Conservation (phyloP, 2,888 invertebrate species). For the Pseudococcus jackbeardsleyi region DNA sequence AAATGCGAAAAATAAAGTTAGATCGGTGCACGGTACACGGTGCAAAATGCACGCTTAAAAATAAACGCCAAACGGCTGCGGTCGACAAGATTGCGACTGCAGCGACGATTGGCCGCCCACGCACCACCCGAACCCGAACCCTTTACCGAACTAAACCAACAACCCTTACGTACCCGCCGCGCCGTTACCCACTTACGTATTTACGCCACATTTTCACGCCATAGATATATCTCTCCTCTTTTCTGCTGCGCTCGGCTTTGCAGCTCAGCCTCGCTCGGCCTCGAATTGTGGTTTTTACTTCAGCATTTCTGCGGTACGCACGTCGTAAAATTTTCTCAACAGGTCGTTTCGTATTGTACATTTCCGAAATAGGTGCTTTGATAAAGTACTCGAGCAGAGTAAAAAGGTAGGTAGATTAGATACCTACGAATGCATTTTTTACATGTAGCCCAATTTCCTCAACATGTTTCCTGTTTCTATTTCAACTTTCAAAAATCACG, state of each 20-base stretch:
- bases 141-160: too few species aligned
- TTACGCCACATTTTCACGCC: slow-evolving; percentile 38
- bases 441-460: too few species aligned
- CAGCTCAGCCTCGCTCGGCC: not conserved
- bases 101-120: not conserved
- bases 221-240: not conserved
- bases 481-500: not conserved
- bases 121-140: not conserved
- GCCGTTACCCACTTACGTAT: not conserved
- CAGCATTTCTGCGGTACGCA: not conserved
- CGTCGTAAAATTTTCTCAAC: slow-evolving; percentile 4
- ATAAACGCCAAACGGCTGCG: not conserved
- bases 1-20: too few species aligned
- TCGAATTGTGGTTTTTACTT: not conserved
- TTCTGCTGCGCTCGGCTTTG: not conserved
- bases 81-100: not conserved
- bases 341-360: not conserved
- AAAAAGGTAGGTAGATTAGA: not conserved
- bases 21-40: too few species aligned
- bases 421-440: not conserved
- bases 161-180: too few species aligned
- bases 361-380: too few species aligned
- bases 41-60: not conserved
- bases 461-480: too few species aligned
- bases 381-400: too few species aligned